Base-by-base conservation (phyloP, 2,888 invertebrate species). In the Caenorhabditis plicata region DNA sequence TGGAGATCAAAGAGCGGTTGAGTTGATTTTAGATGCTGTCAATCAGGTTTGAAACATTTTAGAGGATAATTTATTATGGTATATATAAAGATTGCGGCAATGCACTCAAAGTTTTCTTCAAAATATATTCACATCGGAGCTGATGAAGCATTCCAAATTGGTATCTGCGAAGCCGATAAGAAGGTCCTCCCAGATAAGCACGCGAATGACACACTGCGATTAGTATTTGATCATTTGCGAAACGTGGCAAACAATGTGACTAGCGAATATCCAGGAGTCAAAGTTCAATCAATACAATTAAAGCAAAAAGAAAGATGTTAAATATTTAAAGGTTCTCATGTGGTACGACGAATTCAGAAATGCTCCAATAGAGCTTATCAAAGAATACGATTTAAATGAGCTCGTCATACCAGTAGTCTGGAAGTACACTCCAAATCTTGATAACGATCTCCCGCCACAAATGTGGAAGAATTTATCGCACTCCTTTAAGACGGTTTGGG, bases 401-500 rank as follows among this genome's bases (percentile, higher is more conserved):
- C 38, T 68, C 4, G 53, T 68, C 11, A 57, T 51, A n/a, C 72
- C 72, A 15, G 72, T 72, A 11, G 68, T 68, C 4, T 72, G 72
- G 72, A 72, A 72, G 25, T 72, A 72, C 49, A 63, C 69, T 0
- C 25, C 56, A 2, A 53, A 66, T 35, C 43, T 72, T 22, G 72
- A 70, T 41, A 44, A 62, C 44, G 63, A 67, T 44, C 48, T 72
- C 8, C 68, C 72, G 3, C 44, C 50, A 11, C 60, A 57, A 26
- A 66, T 72, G 68, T 72, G 72, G 72, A 55, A 48, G 26, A 70
- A 70, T 39, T 50, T 72, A 26, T 71, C 71, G 2, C 43, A 54
- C 20, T 85, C 88, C 2, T 89, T 89, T 74, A 85, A 85, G 5
- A 85, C 86, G 2, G 86, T 87, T 11, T 89, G 89, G 89, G 85